Evolutionary conservation across 2,888 invertebrate species (phyloP).

Genomic region (Alcis repandata): DNA sequence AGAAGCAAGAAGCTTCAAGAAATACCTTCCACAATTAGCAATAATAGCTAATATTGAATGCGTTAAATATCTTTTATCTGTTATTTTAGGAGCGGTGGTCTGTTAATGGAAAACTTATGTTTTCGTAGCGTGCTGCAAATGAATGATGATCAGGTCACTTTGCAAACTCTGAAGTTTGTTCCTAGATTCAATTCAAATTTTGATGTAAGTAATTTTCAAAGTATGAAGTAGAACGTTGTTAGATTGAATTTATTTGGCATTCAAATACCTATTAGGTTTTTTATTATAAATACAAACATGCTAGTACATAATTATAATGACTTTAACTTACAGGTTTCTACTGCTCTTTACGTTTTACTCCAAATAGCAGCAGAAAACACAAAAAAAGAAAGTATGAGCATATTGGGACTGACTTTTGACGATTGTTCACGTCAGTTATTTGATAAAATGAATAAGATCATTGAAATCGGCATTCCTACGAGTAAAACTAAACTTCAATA

Average conservation of each 20-base stretch:
- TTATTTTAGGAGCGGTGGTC: slow-evolving; percentile 61
- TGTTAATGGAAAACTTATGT: slow-evolving; percentile 50
- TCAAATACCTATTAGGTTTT: no score
- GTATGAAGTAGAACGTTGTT: background rate
- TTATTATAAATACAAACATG: no score
- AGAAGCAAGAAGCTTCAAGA: no score
- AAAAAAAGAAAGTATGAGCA: slow-evolving; percentile 44
- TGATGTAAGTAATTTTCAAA: slow-evolving; percentile 43
- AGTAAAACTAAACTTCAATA: slow-evolving; percentile 44
- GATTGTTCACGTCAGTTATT: slow-evolving; percentile 32
- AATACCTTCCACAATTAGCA: no score
- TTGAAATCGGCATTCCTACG: slow-evolving; percentile 18
- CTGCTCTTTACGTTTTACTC: slow-evolving; percentile 47
- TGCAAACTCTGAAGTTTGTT: slow-evolving; percentile 47
- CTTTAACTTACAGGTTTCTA: slow-evolving; percentile 35
- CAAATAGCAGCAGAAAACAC: slow-evolving; percentile 56
- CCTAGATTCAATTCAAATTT: slow-evolving; percentile 38
- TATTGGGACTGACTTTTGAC: slow-evolving; percentile 43
- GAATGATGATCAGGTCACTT: slow-evolving; percentile 24
- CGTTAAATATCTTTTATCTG: no score
- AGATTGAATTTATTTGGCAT: background rate
- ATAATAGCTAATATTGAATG: no score
- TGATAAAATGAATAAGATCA: slow-evolving; percentile 34
- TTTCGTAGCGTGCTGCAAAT: slow-evolving; percentile 44
- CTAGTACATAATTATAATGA: background rate